Conservation (phyloP, 2,888 invertebrate genomes). For the Sialis lutaria region DNA sequence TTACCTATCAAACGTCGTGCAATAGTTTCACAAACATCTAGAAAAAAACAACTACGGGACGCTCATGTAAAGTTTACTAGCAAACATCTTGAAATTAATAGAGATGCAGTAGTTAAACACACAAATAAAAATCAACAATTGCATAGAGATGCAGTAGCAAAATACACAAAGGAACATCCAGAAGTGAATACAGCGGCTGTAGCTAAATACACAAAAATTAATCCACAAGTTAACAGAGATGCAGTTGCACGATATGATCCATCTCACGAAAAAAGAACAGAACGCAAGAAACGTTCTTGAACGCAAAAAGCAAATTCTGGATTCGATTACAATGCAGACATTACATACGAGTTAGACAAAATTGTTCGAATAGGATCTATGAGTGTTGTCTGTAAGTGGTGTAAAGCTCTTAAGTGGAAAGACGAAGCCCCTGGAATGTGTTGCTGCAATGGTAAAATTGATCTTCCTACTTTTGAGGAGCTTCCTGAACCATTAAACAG, state of each 20-base stretch:
- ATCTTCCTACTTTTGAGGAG: conserved; percentile 8
- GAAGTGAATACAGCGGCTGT: background rate
- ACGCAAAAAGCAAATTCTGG: background rate
- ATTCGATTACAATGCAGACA: background rate
- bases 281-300: background rate
- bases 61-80: background rate
- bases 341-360: background rate
- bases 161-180: background rate
- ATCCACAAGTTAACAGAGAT: background rate
- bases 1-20: background rate
- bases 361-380: background rate
- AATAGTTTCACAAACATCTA: background rate
- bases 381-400: conserved; percentile 1
- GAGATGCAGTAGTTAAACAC: background rate
- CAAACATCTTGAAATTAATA: background rate
- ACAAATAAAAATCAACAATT: no score
- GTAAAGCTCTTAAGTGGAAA: conserved; percentile 8
- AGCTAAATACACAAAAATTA: background rate
- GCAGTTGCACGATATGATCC: background rate
- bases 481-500: conserved; percentile 9
- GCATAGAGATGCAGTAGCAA: no score
- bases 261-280: background rate
- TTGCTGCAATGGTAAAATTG: conserved; percentile 11
- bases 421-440: conserved; percentile 10
- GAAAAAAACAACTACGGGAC: background rate